Evolutionary conservation across 1,140 invertebrate species (phyloP), one percentile per base, ranked within the genome.

Genomic region (Ganaspis sp.): DNA sequence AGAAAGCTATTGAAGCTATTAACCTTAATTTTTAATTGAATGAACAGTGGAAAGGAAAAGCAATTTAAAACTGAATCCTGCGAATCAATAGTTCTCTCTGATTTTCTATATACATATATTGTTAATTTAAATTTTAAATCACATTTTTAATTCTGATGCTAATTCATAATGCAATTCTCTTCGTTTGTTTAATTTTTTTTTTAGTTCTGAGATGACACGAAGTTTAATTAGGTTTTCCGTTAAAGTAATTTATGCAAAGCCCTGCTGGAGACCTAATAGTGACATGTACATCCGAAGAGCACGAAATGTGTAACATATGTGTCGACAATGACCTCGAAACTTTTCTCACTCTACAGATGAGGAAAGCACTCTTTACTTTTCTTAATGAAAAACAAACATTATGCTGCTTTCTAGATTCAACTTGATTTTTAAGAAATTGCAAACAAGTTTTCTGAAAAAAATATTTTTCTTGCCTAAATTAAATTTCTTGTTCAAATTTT

Each of bases 351-450:
- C 19, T 58, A 11, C 0, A 58, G n/a, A n/a, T n/a, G 53, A 58
- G 53, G 9, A 58, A 21, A 58, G 53, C 53, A 23, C 53, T 58
- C 53, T 58, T 23, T 58, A 58, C 53, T 58, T 58, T 23, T 58
- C 53, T 11, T 58, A 23, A 58, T 58, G 53, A 58, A 58, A 58
- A 21, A 8, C 53, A 58, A 58, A 58, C 53, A 58, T 23, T 17
- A 9, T 58, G 53, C 53, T 4, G 6, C 19, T 23, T 58, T 23
- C 21, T 21, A 58, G 9, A 9, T 58, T 23, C 53, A 58, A 23
- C 53, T n/a, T 49, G 53, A 58, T 58, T 58, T 58, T 21, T 11
- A 58, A 58, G 53, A 17, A 49, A 49, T 17, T 58, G 17, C 53
- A 58, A 11, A 17, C 11, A 58, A 58, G 11, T 54, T 5, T 58